Evolutionary conservation across 2,113 vertebrate genomes (phyloP).

Genomic region (Eidolon helvum): DNA sequence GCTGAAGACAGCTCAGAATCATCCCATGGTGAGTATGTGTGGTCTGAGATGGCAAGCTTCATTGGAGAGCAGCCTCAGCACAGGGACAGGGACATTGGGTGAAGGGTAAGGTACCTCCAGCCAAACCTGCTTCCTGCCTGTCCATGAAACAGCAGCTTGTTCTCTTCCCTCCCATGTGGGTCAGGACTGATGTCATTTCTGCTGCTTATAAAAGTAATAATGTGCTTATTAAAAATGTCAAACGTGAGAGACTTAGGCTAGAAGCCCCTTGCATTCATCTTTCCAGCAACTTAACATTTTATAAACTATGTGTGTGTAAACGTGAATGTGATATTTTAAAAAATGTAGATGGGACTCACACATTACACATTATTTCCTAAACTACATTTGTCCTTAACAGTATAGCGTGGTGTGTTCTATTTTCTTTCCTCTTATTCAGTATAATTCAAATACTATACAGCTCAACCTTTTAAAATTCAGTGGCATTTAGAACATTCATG

Average conservation of each 20-base stretch:
- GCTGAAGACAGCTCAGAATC: constrained; percentile 98
- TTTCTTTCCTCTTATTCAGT: neutral
- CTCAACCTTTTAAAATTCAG: neutral
- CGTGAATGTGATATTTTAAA: neutral
- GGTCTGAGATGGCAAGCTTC: neutral
- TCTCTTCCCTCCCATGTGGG: neutral
- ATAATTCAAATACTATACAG: neutral
- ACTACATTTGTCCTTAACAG: neutral
- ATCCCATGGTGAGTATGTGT: constrained; percentile 92
- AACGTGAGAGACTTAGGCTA: neutral
- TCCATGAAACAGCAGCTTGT: neutral
- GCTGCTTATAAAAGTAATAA: neutral
- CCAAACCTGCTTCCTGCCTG: neutral
- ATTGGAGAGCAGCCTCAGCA: neutral
- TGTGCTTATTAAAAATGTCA: neutral
- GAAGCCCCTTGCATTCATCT: neutral
- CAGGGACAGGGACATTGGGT: neutral
- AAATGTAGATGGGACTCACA: neutral
- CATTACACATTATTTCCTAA: neutral
- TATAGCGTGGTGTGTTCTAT: neutral
- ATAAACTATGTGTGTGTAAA: neutral
- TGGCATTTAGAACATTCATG: neutral
- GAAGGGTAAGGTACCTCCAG: neutral
- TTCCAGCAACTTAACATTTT: neutral
- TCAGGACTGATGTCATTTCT: neutral